Percentiles rank a stretch among this genome's conserved stretches.
phyloP scores from a whole-genome alignment of 2,888 invertebrate species.

The Drosophila falleni region DNA sequence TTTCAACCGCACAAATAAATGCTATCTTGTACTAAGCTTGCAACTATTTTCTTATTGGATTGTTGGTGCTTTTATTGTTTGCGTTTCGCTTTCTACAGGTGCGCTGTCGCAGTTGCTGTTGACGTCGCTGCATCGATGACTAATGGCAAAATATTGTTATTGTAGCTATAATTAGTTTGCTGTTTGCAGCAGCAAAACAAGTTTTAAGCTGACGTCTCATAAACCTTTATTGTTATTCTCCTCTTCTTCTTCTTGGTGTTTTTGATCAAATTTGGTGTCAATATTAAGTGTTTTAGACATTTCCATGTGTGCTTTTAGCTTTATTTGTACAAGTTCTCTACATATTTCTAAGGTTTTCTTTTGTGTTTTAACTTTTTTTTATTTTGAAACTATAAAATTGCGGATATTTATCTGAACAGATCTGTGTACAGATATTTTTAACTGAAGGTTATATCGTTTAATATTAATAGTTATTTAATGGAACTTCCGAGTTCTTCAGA shows the following conservation, averaged over 20 bases:
- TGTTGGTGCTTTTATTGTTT: conserved; percentile 51
- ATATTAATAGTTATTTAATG: conserved; percentile 14
- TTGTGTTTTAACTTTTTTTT: conserved; percentile 25
- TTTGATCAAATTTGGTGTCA: conserved; percentile 31
- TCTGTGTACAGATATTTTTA: conserved; percentile 19
- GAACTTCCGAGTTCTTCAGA: conserved; percentile 31
- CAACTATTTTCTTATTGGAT: conserved; percentile 59
- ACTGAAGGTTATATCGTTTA: conserved; percentile 39
- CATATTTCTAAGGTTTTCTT: conserved; percentile 39
- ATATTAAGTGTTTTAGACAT: conserved; percentile 41
- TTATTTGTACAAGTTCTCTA: conserved; percentile 54
- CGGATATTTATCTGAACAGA: conserved; percentile 45
- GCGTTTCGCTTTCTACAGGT: conserved; percentile 75
- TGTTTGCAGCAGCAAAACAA: conserved; percentile 38
- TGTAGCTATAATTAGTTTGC: conserved; percentile 41
- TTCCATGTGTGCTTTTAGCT: conserved; percentile 30
- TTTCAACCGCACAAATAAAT: neutral
- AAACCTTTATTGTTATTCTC: conserved; percentile 15
- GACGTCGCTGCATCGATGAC: conserved; percentile 59
- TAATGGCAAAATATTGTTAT: conserved; percentile 56
- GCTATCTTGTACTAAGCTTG: conserved; percentile 16
- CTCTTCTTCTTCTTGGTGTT: neutral
- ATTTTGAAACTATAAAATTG: conserved; percentile 32
- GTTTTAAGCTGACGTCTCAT: conserved; percentile 39
- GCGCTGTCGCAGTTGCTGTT: conserved; percentile 25